Base-by-base conservation (phyloP, 2,113 vertebrate species). In the Bagarius yarrelli region DNA sequence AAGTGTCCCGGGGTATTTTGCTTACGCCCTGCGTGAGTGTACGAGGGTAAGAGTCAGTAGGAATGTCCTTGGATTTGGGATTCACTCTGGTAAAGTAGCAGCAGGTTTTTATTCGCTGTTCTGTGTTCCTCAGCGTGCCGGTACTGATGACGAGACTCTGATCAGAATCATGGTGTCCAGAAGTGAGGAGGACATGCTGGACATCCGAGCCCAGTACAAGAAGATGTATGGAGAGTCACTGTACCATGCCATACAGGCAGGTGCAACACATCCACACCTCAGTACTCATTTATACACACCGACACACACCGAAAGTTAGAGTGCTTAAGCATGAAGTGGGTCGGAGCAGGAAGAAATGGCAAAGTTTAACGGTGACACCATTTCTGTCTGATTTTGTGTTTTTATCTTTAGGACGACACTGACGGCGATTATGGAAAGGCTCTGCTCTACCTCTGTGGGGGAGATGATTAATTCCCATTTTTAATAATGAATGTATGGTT, bases 391-490 rank as follows among this genome's bases (percentile, higher is more conserved):
- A 27, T 32, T 55, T 74, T 82, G 19, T 85, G 25, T 40, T 78
- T 80, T 71, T 67, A 8, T 84, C 89, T 89, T 80, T 89, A 98
- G 98, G 93, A 94, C 40, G 97, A 99, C 86, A 97, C 96, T 0
- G 89, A 89, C 2, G 98, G 97, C 52, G 95, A 98, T 91, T 98
- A 97, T 87, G 94, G 95, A 91, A 99, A 95, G 87, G 93, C 95
- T 0, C 89, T 98, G 47, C 91, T 97, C 78, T 94, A 95, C 85
- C 93, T 98, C 87, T 98, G 96, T 1, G 95, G 95, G 0, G 95
- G 95, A 0, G 94, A 96, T 18, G 96, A 98, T 47, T 98, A 91
- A 95, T 13, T 18, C 47, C 60, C 11, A 1, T 50, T 78, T 0
- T 36, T 67, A 59, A 69, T 72, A 25, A 34, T 61, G 27, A 14